Percentiles rank a stretch among this genome's conserved stretches.
Conservation (phyloP, 2,888 invertebrate genomes). For the Pterobdella sp. region DNA sequence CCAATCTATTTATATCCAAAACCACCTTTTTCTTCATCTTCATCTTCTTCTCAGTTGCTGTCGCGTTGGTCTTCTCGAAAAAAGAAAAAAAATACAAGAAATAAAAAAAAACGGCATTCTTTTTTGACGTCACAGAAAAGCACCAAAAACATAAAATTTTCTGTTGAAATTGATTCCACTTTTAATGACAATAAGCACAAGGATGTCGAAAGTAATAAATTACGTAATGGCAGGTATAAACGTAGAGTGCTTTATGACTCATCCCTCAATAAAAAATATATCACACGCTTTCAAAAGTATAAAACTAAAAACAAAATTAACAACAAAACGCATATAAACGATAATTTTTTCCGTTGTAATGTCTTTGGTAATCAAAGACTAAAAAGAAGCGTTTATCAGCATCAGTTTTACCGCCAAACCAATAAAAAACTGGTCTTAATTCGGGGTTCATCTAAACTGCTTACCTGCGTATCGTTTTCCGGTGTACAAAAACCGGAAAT, state of each 20-base stretch:
- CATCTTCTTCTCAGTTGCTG: neutral
- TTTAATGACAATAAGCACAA: neutral
- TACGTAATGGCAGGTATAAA: too few relatives aligned
- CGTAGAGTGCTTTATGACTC: too few relatives aligned
- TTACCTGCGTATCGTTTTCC: constrained; percentile 11
- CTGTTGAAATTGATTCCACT: neutral
- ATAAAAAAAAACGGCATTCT: neutral
- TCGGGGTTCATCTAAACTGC: neutral
- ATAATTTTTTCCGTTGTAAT: too few relatives aligned
- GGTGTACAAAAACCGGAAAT: constrained; percentile 10
- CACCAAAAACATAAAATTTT: neutral
- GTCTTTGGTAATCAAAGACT: too few relatives aligned
- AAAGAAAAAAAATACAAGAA: neutral
- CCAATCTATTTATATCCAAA: neutral
- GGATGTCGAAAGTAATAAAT: neutral
- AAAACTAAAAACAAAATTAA: too few relatives aligned
- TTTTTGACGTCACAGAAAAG: neutral
- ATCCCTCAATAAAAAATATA: too few relatives aligned
- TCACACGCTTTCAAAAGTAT: too few relatives aligned
- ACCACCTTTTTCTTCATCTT: constrained; percentile 1
- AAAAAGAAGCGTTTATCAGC: too few relatives aligned
- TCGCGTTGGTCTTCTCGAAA: neutral
- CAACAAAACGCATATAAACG: too few relatives aligned
- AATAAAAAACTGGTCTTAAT: neutral
- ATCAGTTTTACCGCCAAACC: neutral